Evolutionary conservation across 2,797 vertebrate genomes (phyloP).

Genomic region (Thripadectes ignobilis): DNA sequence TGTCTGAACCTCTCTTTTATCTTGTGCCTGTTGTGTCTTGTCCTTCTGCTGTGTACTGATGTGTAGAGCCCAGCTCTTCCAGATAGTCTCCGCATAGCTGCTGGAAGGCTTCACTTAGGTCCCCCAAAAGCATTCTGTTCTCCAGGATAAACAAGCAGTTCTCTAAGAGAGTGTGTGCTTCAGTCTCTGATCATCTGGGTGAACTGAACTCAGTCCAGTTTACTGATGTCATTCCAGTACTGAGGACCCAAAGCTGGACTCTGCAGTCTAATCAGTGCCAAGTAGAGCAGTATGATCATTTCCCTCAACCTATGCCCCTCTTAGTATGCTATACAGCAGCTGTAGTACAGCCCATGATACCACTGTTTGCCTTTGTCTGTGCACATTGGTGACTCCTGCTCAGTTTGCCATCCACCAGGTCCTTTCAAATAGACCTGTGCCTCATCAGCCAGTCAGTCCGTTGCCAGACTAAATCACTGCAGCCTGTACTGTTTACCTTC

Average conservation of each 20-base stretch:
- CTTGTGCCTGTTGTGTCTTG: background rate
- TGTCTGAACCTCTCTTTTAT: background rate
- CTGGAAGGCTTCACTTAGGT: background rate
- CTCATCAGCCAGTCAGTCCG: background rate
- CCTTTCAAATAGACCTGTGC: background rate
- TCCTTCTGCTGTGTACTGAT: background rate
- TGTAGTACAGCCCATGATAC: background rate
- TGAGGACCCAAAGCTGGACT: background rate
- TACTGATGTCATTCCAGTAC: background rate
- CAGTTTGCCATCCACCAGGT: background rate
- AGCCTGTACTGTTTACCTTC: background rate
- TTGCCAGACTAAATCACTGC: background rate
- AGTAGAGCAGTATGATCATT: background rate
- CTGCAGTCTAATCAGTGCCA: background rate
- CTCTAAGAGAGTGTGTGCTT: background rate
- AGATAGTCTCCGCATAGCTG: background rate
- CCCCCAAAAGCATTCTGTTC: background rate
- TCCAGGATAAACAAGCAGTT: background rate
- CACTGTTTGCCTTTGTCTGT: background rate
- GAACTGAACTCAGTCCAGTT: background rate
- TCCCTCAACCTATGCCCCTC: background rate
- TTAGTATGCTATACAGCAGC: background rate
- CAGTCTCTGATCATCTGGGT: background rate
- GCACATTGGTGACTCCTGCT: background rate
- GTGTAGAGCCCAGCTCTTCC: background rate